Base-by-base conservation (phyloP, 2,888 invertebrate genomes). In the Melanostoma mellinum region DNA sequence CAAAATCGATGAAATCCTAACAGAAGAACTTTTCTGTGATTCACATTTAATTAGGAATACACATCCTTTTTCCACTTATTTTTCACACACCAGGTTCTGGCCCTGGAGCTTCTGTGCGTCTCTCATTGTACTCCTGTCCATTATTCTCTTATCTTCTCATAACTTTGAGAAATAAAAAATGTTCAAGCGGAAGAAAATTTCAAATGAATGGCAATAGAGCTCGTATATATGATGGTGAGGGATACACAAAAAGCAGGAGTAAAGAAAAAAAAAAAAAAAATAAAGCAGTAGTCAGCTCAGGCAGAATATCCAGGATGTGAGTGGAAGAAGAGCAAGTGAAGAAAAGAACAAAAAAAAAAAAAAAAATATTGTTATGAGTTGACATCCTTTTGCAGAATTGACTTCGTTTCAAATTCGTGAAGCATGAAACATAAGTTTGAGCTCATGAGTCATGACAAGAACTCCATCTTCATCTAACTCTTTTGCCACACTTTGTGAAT, bases 311-410 rank as follows among this genome's bases (percentile, higher is more conserved):
- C 60, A 60, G 35, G 8, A 8, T 30, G 20, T 20, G 8, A 52
- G 20, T 58, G 1, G 10, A 48, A 48, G 36, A 48, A 58, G 46
- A 58, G 36, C 20, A 20, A 52, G 30, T 4, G 32, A 20, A n/a
- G 33, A 53, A n/a, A 36, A 36, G 9, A n/a, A 3, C 35, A 36
- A 30, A 10, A 33, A 10, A 9, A 56, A 44, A n/a, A 48, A 44
- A 58, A 53, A 69, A 69, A 55, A 50, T 48, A 69, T 77, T 78
- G 77, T 78, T 72, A 60, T 67, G 65, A 78, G 65, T 72, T 78
- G 72, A 78, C 77, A 78, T 78, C 77, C 65, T 78, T 72, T 78
- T 72, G 77, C 65, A 72, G 65, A 78, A 78, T 72, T 78, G 65
- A 65, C 72, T 78, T 78, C 72, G 72, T 78, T 78, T 72, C 61